A percentile compares a stretch with the other conserved stretches of the same genome.
Conservation (phyloP, 2,113 vertebrate genomes). For the Sinocyclocheilus grahami region DNA sequence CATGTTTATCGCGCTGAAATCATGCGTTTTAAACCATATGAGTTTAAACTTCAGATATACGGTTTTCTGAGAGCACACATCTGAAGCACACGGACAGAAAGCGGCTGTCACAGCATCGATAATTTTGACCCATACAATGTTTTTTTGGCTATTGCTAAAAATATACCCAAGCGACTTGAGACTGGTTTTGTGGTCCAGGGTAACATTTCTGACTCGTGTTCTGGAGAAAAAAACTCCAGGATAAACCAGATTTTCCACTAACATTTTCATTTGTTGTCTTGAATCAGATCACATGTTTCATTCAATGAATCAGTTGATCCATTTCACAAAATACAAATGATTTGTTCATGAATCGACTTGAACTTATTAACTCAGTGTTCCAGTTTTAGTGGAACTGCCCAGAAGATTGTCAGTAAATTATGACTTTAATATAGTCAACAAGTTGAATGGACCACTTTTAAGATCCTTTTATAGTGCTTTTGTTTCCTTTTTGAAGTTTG, state of each 20-base stretch:
- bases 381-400: neutral
- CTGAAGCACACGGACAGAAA: no score
- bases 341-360: neutral
- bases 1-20: no score
- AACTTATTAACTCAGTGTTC: neutral
- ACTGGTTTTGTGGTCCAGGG: no score
- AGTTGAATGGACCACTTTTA: neutral
- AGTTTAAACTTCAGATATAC: no score
- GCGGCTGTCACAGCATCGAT: no score
- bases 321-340: neutral
- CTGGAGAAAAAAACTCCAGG: neutral
- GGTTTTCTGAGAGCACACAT: no score
- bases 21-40: no score
- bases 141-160: no score
- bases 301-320: neutral
- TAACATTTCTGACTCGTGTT: neutral
- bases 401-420: neutral
- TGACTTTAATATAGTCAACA: neutral
- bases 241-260: neutral
- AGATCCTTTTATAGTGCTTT: neutral
- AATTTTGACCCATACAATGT: no score
- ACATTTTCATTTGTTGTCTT: neutral
- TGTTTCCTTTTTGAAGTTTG: neutral
- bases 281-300: neutral
- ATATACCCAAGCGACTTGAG: no score